A percentile compares a stretch with the other conserved stretches of the same genome.
phyloP scores from a whole-genome alignment of 2,113 vertebrate species.

The Leucopsar rothschildi region DNA sequence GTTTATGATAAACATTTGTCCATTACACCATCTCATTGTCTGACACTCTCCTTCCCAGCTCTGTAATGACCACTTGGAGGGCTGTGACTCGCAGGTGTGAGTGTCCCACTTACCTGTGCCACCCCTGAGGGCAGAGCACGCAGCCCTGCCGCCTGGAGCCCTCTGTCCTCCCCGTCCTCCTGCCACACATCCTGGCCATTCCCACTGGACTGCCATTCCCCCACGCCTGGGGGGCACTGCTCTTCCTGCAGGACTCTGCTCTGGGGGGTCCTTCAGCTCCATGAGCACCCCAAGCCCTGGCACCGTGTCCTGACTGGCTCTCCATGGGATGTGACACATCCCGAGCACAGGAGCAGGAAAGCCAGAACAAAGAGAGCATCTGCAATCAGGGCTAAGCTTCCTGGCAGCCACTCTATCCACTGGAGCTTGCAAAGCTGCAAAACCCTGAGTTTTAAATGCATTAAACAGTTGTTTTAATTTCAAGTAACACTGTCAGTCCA shows the following conservation, averaged over 20 bases:
- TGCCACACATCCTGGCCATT: neutral
- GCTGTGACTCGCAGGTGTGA: neutral
- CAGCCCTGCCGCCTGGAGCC: too few relatives aligned
- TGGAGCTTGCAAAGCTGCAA: neutral
- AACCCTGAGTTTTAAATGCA: neutral
- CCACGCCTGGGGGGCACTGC: neutral
- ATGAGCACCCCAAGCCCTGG: neutral
- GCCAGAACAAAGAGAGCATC: neutral
- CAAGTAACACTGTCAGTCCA: neutral
- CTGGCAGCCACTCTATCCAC: neutral
- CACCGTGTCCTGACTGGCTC: neutral
- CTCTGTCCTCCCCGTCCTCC: neutral
- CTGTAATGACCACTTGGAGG: neutral
- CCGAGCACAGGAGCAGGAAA: neutral
- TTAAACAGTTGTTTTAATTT: constrained; percentile 32
- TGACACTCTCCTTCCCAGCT: neutral
- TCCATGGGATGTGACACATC: neutral
- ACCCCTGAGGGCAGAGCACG: neutral
- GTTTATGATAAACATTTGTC: neutral
- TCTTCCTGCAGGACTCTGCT: neutral
- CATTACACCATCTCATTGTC: neutral
- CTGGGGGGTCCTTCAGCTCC: neutral
- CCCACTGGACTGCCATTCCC: neutral
- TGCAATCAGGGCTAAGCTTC: constrained; percentile 12
- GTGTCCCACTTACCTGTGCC: neutral